These are phyloP conservation scores for Seriola quinqueradiata DNA, from an alignment of 2,113 vertebrate genomes.

Conservation along the genomic window DNA sequence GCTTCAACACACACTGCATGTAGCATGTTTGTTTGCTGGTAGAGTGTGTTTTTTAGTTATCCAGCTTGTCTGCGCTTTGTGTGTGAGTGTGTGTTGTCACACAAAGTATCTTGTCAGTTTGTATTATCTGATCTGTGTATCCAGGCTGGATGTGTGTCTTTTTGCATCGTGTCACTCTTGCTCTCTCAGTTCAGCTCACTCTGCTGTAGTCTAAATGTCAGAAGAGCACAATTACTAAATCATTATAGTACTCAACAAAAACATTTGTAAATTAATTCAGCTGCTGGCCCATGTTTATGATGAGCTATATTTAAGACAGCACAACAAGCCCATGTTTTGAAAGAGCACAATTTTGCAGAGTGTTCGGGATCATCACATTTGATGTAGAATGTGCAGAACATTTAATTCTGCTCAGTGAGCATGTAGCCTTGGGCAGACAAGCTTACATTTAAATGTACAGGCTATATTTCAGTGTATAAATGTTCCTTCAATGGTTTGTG, in stretches of 20 bases:
- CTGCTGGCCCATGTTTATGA: neutral
- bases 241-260: neutral
- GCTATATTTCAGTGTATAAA: no score
- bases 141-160: constrained; percentile 14
- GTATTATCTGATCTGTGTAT: constrained; percentile 18
- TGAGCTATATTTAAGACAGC: constrained; percentile 7
- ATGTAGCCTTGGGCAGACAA: no score
- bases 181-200: constrained; percentile 5
- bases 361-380: neutral
- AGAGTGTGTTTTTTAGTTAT: neutral
- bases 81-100: constrained; percentile 8
- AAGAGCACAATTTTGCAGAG: neutral
- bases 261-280: neutral
- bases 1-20: neutral
- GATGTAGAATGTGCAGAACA: neutral
- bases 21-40: neutral
- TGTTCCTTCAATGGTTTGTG: no score
- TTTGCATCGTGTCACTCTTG: constrained; percentile 15
- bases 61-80: constrained; percentile 7
- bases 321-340: neutral
- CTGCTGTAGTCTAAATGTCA: constrained; percentile 26
- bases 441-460: no score
- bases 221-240: neutral
- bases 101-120: constrained; percentile 32
- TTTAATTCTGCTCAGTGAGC: neutral